Percentiles rank a stretch among this genome's conserved stretches.
Conservation (phyloP, 2,113 vertebrate genomes). For the Oncorhynchus kisutch region DNA sequence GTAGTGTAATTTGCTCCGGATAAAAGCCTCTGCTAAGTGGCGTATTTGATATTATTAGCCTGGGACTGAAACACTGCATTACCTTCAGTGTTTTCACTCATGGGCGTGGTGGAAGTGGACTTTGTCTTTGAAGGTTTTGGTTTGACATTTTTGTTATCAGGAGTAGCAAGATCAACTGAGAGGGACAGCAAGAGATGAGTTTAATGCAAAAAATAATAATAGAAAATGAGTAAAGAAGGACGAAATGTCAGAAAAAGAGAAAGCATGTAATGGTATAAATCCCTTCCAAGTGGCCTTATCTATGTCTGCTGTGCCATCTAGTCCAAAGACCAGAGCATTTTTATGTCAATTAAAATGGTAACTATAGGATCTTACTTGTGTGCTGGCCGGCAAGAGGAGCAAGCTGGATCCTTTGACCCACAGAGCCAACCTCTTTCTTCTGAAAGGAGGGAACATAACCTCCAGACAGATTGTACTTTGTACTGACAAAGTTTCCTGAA, state of each 20-base stretch:
- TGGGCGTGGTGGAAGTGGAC: slow-evolving; percentile 60
- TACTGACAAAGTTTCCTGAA: slow-evolving; percentile 81
- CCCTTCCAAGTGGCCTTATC: neutral
- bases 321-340: neutral
- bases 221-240: neutral
- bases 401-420: slow-evolving; percentile 90
- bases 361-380: slow-evolving; percentile 72
- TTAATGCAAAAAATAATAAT: neutral
- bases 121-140: slow-evolving; percentile 70
- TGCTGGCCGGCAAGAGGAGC: slow-evolving; percentile 77
- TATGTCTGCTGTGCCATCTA: neutral
- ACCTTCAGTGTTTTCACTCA: slow-evolving; percentile 71
- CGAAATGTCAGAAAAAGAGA: neutral
- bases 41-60: too few relatives aligned
- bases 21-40: too few relatives aligned
- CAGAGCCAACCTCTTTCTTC: slow-evolving; percentile 91
- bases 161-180: slow-evolving; percentile 66
- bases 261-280: neutral
- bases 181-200: slow-evolving; percentile 43
- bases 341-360: too few relatives aligned
- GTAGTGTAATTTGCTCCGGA: too few relatives aligned
- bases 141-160: slow-evolving; percentile 78
- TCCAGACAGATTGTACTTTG: slow-evolving; percentile 78
- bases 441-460: slow-evolving; percentile 85
- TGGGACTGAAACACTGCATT: slow-evolving; percentile 38